Evolutionary conservation across 2,113 vertebrate species (phyloP).

Genomic region (Hyla sarda): DNA sequence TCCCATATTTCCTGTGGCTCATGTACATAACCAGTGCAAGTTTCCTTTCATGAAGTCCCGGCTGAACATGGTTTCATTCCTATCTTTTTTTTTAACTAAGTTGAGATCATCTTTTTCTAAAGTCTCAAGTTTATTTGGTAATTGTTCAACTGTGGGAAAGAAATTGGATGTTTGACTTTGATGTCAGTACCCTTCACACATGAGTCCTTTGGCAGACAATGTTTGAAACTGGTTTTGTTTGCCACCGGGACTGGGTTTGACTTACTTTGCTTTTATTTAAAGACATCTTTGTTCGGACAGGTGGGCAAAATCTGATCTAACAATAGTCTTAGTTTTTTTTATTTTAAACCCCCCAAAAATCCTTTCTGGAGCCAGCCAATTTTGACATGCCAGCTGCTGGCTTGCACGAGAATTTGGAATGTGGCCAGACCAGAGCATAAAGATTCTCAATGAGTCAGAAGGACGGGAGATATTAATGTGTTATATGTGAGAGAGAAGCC

Average conservation of each 20-base stretch:
- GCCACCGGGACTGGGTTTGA: slow-evolving; percentile 41
- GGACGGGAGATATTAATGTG: slow-evolving; percentile 30
- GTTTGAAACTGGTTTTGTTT: slow-evolving; percentile 50
- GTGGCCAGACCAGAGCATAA: slow-evolving; percentile 20
- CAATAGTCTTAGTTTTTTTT: slow-evolving; percentile 49
- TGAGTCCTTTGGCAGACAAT: slow-evolving; percentile 24
- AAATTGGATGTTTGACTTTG: slow-evolving; percentile 45
- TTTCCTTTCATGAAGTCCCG: background rate
- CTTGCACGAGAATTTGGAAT: slow-evolving; percentile 30
- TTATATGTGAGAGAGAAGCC: background rate
- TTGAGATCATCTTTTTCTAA: background rate
- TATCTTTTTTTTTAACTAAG: slow-evolving; percentile 3
- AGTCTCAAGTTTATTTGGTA: slow-evolving; percentile 48
- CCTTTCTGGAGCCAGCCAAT: slow-evolving; percentile 57
- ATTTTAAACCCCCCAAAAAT: slow-evolving; percentile 52
- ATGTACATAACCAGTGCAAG: background rate
- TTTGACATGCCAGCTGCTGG: slow-evolving; percentile 53
- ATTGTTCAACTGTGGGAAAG: slow-evolving; percentile 51
- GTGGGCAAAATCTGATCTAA: slow-evolving; percentile 55
- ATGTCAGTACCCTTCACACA: slow-evolving; percentile 42
- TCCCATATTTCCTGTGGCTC: background rate
- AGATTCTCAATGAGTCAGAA: slow-evolving; percentile 52
- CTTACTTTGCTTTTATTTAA: slow-evolving; percentile 47
- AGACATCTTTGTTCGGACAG: slow-evolving; percentile 57
- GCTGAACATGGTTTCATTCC: background rate